Conservation (phyloP, 35 echinoderm and acorn worm species). For the Patiria miniata region DNA sequence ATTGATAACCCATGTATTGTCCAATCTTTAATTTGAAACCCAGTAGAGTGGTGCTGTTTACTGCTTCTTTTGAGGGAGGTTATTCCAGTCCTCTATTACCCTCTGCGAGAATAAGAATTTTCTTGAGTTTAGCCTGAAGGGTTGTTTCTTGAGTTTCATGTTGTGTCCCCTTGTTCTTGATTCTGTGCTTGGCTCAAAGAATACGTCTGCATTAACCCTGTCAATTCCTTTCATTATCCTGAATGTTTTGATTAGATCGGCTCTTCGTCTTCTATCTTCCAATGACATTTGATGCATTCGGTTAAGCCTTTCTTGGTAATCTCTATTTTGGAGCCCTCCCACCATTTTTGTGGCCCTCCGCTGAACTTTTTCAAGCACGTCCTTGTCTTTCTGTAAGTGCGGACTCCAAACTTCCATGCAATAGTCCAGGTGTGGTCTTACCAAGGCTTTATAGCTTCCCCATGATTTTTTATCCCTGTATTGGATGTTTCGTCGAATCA, state of each 20-base stretch:
- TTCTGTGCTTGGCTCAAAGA: background rate
- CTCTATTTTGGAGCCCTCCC: background rate
- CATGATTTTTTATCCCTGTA: background rate
- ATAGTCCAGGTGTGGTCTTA: background rate
- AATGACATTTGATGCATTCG: too few species aligned
- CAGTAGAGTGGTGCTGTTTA: too few species aligned
- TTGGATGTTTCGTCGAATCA: background rate
- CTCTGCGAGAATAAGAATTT: background rate
- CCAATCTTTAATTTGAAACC: too few species aligned
- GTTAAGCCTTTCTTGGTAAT: background rate
- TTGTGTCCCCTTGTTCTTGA: constrained; percentile 1
- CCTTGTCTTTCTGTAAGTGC: background rate
- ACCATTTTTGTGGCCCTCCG: background rate
- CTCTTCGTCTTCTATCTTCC: too few species aligned
- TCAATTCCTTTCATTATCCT: too few species aligned
- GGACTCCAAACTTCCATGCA: background rate
- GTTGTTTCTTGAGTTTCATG: background rate
- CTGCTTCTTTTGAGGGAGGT: background rate
- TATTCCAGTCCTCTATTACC: too few species aligned
- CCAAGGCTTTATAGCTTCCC: background rate
- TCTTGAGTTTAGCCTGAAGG: background rate
- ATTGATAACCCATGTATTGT: too few species aligned
- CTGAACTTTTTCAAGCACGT: background rate
- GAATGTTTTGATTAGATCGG: too few species aligned
- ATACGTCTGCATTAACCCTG: too few species aligned